Conservation (phyloP, 2,888 invertebrate species). For the Asteroscopus sphinx region DNA sequence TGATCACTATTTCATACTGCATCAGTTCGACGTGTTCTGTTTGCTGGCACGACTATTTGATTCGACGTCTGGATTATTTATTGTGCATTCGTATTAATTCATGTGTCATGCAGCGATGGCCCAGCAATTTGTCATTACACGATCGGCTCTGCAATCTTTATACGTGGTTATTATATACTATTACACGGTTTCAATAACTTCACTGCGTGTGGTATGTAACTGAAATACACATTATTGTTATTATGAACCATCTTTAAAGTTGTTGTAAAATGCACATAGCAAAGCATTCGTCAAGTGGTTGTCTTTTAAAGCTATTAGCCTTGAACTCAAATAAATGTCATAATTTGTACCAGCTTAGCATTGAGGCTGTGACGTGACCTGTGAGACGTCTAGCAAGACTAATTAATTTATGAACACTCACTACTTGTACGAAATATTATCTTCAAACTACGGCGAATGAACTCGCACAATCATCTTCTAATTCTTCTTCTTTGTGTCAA, state of each 20-base stretch:
- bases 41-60: conserved; percentile 55
- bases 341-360: conserved; percentile 1
- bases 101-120: conserved; percentile 38
- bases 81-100: conserved; percentile 43
- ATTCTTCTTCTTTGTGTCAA: not conserved
- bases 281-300: conserved; percentile 15
- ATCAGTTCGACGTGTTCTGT: conserved; percentile 58
- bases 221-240: too few relatives aligned
- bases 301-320: conserved; percentile 26
- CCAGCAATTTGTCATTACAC: conserved; percentile 34
- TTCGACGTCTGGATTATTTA: conserved; percentile 43
- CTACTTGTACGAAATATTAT: not conserved
- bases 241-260: conserved; percentile 13
- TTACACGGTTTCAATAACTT: conserved; percentile 29
- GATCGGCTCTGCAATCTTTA: conserved; percentile 33
- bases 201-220: conserved; percentile 26
- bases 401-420: not conserved
- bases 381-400: conserved; percentile 20
- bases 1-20: conserved; percentile 67
- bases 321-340: conserved; percentile 39
- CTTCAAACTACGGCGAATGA: not conserved
- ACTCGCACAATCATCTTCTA: not conserved
- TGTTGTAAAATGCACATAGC: conserved; percentile 16
- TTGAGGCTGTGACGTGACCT: conserved; percentile 6
- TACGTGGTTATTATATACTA: conserved; percentile 36